Percentiles rank a stretch among this genome's conserved stretches.
Conservation (phyloP, 35 echinoderm and acorn worm species). For the Ophioderma brevispina region DNA sequence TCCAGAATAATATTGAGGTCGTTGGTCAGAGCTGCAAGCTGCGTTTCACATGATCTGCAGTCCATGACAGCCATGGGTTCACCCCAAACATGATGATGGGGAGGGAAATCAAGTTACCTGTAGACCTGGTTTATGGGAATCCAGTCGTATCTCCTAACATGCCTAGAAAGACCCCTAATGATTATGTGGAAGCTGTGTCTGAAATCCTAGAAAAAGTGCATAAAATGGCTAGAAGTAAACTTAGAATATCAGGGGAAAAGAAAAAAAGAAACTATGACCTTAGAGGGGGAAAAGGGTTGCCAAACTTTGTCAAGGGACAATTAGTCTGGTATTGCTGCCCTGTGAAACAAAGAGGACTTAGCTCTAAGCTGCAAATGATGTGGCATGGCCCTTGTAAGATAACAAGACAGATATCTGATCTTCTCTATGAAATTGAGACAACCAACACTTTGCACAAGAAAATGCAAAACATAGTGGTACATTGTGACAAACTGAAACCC, state of each 20-base stretch:
- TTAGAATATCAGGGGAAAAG: not conserved
- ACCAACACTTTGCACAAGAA: not conserved
- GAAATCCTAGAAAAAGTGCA: too few relatives aligned
- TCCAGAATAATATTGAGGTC: too few relatives aligned
- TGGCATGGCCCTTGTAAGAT: not conserved
- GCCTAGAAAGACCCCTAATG: not conserved
- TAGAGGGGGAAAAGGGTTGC: not conserved
- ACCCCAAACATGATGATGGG: not conserved
- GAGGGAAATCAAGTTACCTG: not conserved
- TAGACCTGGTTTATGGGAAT: not conserved
- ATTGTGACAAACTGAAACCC: not conserved
- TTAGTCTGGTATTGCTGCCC: not conserved
- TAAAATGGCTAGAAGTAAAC: not conserved
- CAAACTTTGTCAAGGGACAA: not conserved
- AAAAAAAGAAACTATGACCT: not conserved
- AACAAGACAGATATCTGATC: not conserved
- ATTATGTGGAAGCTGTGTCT: not conserved
- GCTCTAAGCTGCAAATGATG: not conserved
- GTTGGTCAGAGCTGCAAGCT: too few relatives aligned
- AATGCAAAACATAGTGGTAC: not conserved
- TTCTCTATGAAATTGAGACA: not conserved
- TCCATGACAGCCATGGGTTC: not conserved
- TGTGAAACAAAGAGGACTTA: not conserved
- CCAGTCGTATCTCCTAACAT: not conserved
- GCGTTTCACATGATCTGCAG: not conserved